Evolutionary conservation across 2,113 vertebrate genomes (phyloP), one percentile per base, ranked within the genome.

Genomic region (Pterocles burchelli): DNA sequence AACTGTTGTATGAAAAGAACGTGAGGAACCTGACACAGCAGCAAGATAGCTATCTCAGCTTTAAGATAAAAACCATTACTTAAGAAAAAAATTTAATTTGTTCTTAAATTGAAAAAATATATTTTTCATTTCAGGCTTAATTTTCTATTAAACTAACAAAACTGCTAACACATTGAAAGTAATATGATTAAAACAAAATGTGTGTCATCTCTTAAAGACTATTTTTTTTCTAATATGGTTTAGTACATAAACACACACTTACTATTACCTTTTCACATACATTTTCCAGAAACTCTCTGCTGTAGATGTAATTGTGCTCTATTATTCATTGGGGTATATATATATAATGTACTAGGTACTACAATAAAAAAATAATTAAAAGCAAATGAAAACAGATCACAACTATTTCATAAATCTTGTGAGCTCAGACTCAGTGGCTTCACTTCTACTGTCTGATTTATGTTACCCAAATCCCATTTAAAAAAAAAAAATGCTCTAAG

Each of bases 41-140:
- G 59, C 74, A 93, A 95, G 90, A 95, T 54, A 93, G 34, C 95
- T 96, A 96, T 96, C 93, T 92, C 49, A 89, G 31, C 58, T 96
- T 97, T 96, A 96, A 96, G 91, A 93, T 91, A 95, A 96, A 98
- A 97, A 90, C 96, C 82, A 85, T 95, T 95, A 96, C 58, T 77
- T 66, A 46, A 51, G 59, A 52, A 79, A 67, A 67, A 73, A 95
- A 86, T 94, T 97, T 94, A 96, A 94, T 97, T 97, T 95, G 41
- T 76, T 94, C 74, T 93, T 86, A 96, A 95, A 94, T 73, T 21
- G 11, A 93, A 96, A 96, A 95, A 90, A 88, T 67, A 80, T 2
- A 16, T 34, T 94, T 90, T 93, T 90, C 55, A 87, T 96, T 97
- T 94, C 57, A 85, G 28, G 54, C 95, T 96, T 87, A 38, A 67